These are phyloP conservation scores for Ennomos quercinarius DNA, from an alignment of 2,888 invertebrate genomes.

Conservation along the genomic window DNA sequence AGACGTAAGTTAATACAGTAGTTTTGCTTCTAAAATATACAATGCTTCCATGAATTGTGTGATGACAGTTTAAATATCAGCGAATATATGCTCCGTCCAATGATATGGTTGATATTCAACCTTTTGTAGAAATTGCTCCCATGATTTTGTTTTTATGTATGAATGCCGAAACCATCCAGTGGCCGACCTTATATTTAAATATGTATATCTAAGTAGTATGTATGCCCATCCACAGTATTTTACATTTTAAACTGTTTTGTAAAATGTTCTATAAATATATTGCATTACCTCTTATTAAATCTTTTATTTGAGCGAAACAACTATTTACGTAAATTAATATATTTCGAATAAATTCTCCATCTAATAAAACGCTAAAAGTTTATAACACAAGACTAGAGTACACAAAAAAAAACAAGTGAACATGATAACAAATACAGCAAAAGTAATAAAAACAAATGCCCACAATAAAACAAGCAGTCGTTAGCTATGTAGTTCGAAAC, in stretches of 20 bases:
- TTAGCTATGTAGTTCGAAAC: too few species aligned
- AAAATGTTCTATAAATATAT: slow-evolving; percentile 60
- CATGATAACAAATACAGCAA: slow-evolving; percentile 6
- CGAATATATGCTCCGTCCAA: slow-evolving; percentile 79
- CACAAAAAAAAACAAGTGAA: background rate
- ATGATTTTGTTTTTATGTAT: slow-evolving; percentile 8
- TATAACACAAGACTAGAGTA: background rate
- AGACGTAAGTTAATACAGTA: too few species aligned
- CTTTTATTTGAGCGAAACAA: slow-evolving; percentile 40
- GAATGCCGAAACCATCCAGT: slow-evolving; percentile 47
- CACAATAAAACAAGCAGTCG: slow-evolving; percentile 7
- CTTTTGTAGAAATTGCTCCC: slow-evolving; percentile 34
- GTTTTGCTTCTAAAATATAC: slow-evolving; percentile 1
- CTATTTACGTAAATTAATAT: slow-evolving; percentile 11
- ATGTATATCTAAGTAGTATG: slow-evolving; percentile 24
- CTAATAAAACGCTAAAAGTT: slow-evolving; percentile 11
- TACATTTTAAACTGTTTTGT: slow-evolving; percentile 61
- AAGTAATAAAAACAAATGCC: slow-evolving; percentile 12
- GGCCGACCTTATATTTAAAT: slow-evolving; percentile 42
- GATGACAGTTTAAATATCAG: slow-evolving; percentile 57
- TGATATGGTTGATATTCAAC: slow-evolving; percentile 48
- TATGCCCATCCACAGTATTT: slow-evolving; percentile 60
- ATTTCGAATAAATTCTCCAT: slow-evolving; percentile 26
- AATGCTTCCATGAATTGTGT: slow-evolving; percentile 51
- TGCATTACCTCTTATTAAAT: slow-evolving; percentile 63